Base-by-base conservation (phyloP, 2,888 invertebrate species). In the Eupithecia subfuscata region DNA sequence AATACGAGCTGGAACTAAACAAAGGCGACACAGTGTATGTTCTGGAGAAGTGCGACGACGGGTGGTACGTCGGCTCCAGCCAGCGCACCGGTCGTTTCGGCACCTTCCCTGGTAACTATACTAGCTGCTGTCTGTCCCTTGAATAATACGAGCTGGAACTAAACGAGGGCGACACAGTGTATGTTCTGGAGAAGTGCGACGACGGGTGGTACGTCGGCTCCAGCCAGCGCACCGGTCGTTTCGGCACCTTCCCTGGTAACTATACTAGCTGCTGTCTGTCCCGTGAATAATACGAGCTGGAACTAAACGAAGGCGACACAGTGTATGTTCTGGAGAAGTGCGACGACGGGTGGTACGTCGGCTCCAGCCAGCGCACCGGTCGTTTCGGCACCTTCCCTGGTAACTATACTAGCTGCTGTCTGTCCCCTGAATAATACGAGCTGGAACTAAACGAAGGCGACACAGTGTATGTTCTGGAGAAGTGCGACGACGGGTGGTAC, bases 131-230 rank as follows among this genome's bases (percentile, higher is more conserved):
- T 7, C n/a, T 1, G 2, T 12, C 37, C 52, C 8, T 30, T 45
- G n/a, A n/a, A 52, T n/a, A 52, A 2, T 9, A 52, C n/a, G 8
- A n/a, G n/a, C n/a, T 45, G 45, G 45, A 45, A 45, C 16, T 16
- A 16, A 45, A 52, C 52, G n/a, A n/a, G 8, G 9, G 3, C 9
- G 52, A 52, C n/a, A 52, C 8, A 52, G 52, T 52, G 8, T 48
- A 45, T 14, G 11, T 11, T 45, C 16, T 18, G 16, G 7, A 7
- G 45, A 45, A 45, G 45, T 16, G 16, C 18, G 8, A 14, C 92
- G 99, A 99, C 91, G 99, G 99, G 81, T 99, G 99, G 99, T 99
- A 97, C 95, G 99, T 99, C 81, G 99, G 99, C 84, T 99, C 99
- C 79, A 98, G 98, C 82, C 97, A 98, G 84, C 96, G 99, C 82